Evolutionary conservation across 2,113 vertebrate species (phyloP), one percentile per base, ranked within the genome.

Genomic region (Microtus montanus): DNA sequence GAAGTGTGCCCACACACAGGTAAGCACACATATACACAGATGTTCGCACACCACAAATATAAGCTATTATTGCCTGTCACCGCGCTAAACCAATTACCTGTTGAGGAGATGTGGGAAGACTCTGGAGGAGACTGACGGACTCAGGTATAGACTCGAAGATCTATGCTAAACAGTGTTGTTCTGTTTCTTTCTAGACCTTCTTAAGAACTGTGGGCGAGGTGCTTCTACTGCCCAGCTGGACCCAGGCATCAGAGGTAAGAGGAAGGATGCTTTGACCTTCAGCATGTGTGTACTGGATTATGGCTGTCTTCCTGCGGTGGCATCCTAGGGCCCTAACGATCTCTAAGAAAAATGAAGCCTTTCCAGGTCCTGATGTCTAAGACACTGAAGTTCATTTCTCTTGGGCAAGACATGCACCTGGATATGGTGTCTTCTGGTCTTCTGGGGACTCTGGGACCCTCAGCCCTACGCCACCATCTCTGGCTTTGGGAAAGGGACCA

Each of bases 171-270:
- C 28, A 1, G 35, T 66, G n/a, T 47, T 28, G 0, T 79, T 70
- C 97, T 95, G 5, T 97, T 98, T 95, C 78, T 97, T 90, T 97
- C 86, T 87, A 99, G 99, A 98, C 98, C 19, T 99, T 99, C 98
- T 98, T 99, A 78, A 98, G 98, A 97, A 98, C 98, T 20, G 96
- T 99, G 93, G 99, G 98, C 93, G 98, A 99, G 83, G 98, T 99
- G 28, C 97, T 99, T 88, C 96, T 97, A 0, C 96, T 99, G 94
- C 98, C 98, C 7, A 97, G 90, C 64, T 98, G 98, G 98, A 87
- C 84, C 30, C 97, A 98, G 78, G 97, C 93, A 84, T 98, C 98
- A 44, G 96, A 99, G 98, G 99, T 99, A 96, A 98, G 98, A 64
- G 4, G 47, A 77, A 78, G 68, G 47, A 41, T 26, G 19, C 11